A percentile compares a stretch with the other conserved stretches of the same genome.
Conservation (phyloP, 2,888 invertebrate species). For the Aricia artaxerxes region DNA sequence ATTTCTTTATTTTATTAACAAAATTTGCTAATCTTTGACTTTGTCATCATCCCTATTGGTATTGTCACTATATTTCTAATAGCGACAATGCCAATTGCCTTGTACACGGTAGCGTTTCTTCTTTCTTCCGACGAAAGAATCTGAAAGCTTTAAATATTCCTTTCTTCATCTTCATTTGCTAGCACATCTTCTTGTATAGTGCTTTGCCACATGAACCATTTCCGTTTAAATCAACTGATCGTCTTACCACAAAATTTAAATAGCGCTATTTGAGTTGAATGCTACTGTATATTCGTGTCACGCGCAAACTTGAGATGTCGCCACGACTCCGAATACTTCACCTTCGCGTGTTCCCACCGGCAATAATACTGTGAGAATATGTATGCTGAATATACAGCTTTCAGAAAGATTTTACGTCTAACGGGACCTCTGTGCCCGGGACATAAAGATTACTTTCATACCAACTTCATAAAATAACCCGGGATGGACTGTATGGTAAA, state of each 20-base stretch:
- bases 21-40: no score
- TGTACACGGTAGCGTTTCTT: no score
- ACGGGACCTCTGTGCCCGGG: not conserved
- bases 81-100: no score
- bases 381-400: not conserved
- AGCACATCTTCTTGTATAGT: not conserved
- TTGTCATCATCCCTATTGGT: no score
- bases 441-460: not conserved
- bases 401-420: not conserved
- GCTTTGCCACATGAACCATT: not conserved
- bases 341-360: not conserved
- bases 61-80: no score
- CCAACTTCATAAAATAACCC: not conserved
- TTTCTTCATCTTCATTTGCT: no score
- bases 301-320: slow-evolving; percentile 12
- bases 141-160: no score
- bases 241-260: not conserved
- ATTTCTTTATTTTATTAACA: no score
- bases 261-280: slow-evolving; percentile 6
- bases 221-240: not conserved
- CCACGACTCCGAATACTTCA: not conserved
- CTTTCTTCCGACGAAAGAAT: no score
- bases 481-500: not conserved
- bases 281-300: not conserved
- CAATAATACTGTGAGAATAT: slow-evolving; percentile 4